Percentiles rank a stretch among this genome's conserved stretches.
These are phyloP conservation scores for Botrylloides violaceus DNA, from an alignment of 23 tunicate genomes.

Conservation along the genomic window DNA sequence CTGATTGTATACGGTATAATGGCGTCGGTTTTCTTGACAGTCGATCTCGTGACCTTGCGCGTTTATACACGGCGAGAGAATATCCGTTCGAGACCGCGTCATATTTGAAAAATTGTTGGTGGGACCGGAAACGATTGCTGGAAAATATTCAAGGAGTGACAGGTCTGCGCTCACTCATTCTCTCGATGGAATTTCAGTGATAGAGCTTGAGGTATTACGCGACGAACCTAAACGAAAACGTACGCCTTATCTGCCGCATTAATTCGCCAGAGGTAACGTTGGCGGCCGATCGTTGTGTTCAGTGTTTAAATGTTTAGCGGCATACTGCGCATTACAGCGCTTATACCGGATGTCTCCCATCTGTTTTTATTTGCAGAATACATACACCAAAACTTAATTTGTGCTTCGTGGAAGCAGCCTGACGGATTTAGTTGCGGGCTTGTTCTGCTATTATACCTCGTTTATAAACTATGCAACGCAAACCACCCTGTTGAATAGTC, in stretches of 20 bases:
- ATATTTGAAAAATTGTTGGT: neutral
- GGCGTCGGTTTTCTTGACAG: neutral
- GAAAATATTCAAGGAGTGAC: slow-evolving; percentile 13
- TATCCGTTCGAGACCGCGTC: neutral
- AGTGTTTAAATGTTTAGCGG: neutral
- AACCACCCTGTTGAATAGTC: no score
- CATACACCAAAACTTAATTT: neutral
- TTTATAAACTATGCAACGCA: neutral
- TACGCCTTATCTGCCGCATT: no score
- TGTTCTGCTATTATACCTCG: neutral
- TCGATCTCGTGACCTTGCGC: slow-evolving; percentile 1
- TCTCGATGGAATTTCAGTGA: neutral
- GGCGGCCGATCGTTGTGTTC: no score
- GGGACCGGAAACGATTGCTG: neutral
- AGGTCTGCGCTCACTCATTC: slow-evolving; percentile 1
- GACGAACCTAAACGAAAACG: neutral
- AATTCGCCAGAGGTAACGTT: neutral
- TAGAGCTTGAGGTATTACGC: neutral
- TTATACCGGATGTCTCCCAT: neutral
- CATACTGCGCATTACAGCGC: neutral
- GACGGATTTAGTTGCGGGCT: neutral
- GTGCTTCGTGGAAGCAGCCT: neutral
- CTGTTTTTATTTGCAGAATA: neutral
- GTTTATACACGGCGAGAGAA: neutral
- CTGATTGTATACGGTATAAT: no score